Conservation (phyloP, 2,113 vertebrate genomes). For the Brachirus orientalis region DNA sequence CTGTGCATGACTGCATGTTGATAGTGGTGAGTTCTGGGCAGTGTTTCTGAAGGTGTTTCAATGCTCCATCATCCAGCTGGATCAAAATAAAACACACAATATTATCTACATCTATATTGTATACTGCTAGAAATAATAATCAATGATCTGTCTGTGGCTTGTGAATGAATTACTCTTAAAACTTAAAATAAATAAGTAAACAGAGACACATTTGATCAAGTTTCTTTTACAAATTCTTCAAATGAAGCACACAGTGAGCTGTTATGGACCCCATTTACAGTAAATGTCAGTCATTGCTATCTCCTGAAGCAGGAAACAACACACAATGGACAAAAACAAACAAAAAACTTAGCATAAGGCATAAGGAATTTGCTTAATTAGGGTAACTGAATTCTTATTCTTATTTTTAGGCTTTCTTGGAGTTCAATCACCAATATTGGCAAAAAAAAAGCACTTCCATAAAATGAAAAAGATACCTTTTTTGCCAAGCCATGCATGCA, state of each 20-base stretch:
- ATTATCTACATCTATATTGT: no score
- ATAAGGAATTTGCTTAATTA: no score
- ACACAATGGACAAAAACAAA: no score
- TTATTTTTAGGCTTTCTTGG: no score
- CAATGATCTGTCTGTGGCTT: not conserved
- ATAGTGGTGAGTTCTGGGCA: constrained; percentile 91
- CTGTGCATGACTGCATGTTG: constrained; percentile 92
- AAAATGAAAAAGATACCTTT: not conserved
- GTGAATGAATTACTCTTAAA: not conserved
- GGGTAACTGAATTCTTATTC: no score
- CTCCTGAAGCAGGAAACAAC: no score
- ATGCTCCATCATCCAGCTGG: constrained; percentile 90
- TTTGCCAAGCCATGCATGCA: not conserved
- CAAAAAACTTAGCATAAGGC: no score
- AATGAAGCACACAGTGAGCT: not conserved
- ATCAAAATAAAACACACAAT: constrained; percentile 8
- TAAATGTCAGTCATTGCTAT: no score
- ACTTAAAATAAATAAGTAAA: not conserved
- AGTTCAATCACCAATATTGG: not conserved
- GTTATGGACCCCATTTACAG: no score
- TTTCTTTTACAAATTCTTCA: not conserved
- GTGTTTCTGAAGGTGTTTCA: constrained; percentile 92
- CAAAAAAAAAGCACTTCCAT: not conserved
- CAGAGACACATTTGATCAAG: not conserved
- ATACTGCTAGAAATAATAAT: not conserved